A percentile compares a stretch with the other conserved stretches of the same genome.
These are phyloP conservation scores for Helicorthomorpha holstii DNA, from an alignment of 1,140 invertebrate genomes.

Conservation along the genomic window DNA sequence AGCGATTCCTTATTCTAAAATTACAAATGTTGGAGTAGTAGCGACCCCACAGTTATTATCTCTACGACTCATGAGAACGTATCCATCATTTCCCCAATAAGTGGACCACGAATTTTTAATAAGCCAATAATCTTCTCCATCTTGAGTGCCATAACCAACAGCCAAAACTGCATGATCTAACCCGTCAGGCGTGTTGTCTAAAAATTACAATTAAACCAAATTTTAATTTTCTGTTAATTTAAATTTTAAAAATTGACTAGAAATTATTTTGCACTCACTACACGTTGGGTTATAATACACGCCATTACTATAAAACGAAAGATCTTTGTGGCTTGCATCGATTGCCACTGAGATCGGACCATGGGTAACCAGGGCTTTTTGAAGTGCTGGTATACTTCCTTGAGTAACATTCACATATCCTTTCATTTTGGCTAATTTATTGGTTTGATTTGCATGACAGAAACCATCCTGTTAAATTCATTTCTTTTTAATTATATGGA, in stretches of 20 bases:
- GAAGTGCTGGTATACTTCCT: conserved; percentile 54
- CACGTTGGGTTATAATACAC: conserved; percentile 75
- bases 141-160: conserved; percentile 75
- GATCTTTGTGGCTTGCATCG: conserved; percentile 66
- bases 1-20: conserved; percentile 12
- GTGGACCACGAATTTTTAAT: conserved; percentile 88
- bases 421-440: conserved; percentile 52
- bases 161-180: conserved; percentile 86
- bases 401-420: conserved; percentile 79
- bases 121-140: conserved; percentile 72
- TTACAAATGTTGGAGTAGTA: conserved; percentile 67
- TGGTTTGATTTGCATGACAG: conserved; percentile 62
- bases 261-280: conserved; percentile 38
- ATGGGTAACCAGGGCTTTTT: conserved; percentile 67
- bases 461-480: conserved; percentile 53
- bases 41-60: conserved; percentile 86
- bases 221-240: conserved; percentile 3
- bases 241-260: conserved; percentile 1
- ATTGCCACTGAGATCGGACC: conserved; percentile 86
- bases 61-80: conserved; percentile 69
- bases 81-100: conserved; percentile 83
- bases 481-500: neutral
- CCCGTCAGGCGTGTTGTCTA: conserved; percentile 45
- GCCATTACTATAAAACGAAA: conserved; percentile 79
- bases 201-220: conserved; percentile 22